A percentile compares a stretch with the other conserved stretches of the same genome.
Evolutionary conservation across 1,140 invertebrate genomes (phyloP).

Genomic region (Trissolcus basalis): DNA sequence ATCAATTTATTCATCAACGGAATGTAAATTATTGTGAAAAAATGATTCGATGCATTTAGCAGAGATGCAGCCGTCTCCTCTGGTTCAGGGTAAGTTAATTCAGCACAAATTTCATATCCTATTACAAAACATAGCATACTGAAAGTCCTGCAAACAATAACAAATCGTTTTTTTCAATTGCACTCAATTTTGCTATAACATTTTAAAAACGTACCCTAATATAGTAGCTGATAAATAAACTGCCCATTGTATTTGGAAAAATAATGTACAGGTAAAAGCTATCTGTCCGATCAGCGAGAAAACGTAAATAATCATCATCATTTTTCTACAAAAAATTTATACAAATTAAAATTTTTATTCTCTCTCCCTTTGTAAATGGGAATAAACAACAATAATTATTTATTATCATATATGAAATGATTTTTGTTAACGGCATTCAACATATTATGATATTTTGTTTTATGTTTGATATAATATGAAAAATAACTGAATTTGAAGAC

Average conservation of each 20-base stretch:
- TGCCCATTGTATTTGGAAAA: slow-evolving; percentile 63
- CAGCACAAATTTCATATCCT: slow-evolving; percentile 83
- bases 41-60: slow-evolving; percentile 79
- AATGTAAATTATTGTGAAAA: slow-evolving; percentile 63
- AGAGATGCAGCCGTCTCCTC: slow-evolving; percentile 81
- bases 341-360: slow-evolving; percentile 5
- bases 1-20: slow-evolving; percentile 47
- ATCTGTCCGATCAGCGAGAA: slow-evolving; percentile 80
- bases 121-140: slow-evolving; percentile 83
- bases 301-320: slow-evolving; percentile 80
- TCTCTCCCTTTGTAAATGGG: too few species aligned
- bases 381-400: too few species aligned
- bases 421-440: too few species aligned
- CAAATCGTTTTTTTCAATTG: neutral
- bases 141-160: slow-evolving; percentile 77
- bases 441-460: too few species aligned
- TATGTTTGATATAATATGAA: too few species aligned
- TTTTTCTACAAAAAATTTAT: slow-evolving; percentile 73
- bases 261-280: slow-evolving; percentile 79
- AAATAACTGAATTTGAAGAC: too few species aligned
- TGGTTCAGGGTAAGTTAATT: slow-evolving; percentile 83
- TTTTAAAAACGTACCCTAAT: slow-evolving; percentile 39
- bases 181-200: neutral
- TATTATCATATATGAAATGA: too few species aligned
- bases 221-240: slow-evolving; percentile 41